These are phyloP conservation scores for Scylla paramamosain DNA, from an alignment of 1,140 invertebrate species.

Conservation along the genomic window DNA sequence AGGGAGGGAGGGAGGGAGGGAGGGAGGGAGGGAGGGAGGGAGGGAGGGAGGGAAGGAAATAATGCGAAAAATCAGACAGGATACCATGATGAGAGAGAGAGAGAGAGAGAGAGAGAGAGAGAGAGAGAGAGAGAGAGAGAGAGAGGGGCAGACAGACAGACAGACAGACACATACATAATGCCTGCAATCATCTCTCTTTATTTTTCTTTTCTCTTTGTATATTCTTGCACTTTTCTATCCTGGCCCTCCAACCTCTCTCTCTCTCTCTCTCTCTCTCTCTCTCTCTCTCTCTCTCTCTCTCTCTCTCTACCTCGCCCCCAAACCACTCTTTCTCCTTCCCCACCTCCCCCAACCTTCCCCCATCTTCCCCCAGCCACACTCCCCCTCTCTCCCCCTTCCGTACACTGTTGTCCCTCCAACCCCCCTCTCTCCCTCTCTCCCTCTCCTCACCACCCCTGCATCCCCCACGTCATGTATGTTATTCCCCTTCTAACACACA, in stretches of 20 bases:
- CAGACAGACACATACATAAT: background rate
- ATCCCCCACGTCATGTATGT: background rate
- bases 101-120: background rate
- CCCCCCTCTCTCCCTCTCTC: background rate
- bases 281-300: background rate
- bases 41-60: slow-evolving; percentile 31
- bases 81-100: background rate
- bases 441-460: background rate
- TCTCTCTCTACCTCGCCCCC: background rate
- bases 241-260: background rate
- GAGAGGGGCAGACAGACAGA: background rate
- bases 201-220: background rate
- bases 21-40: background rate
- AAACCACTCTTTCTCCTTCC: background rate
- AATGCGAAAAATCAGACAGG: background rate
- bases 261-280: background rate
- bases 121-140: background rate
- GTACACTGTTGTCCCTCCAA: background rate
- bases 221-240: no score
- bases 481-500: background rate
- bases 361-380: no score
- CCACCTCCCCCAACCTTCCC: no score
- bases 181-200: background rate
- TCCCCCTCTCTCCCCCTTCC: no score
- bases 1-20: background rate